Evolutionary conservation across 2,797 vertebrate species (phyloP).

Genomic region (Enteromius anoplus): DNA sequence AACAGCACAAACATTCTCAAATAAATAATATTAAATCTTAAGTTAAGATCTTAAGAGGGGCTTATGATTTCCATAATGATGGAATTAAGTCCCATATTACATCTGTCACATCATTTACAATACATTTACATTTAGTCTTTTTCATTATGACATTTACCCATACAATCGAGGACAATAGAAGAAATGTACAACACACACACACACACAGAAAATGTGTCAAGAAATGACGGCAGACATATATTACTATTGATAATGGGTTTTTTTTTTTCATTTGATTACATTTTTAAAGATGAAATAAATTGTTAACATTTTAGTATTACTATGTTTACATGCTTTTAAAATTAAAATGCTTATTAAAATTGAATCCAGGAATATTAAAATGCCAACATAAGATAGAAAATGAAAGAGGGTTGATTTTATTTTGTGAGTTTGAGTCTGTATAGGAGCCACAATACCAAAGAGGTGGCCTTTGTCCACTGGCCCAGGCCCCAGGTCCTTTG

Average conservation of each 20-base stretch:
- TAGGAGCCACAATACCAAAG: not conserved
- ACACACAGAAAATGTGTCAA: too few species aligned
- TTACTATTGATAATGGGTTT: not conserved
- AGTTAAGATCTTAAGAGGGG: too few species aligned
- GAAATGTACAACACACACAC: too few species aligned
- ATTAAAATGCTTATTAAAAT: not conserved
- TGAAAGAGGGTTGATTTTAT: not conserved
- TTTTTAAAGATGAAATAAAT: not conserved
- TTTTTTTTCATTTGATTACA: not conserved
- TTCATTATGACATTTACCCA: too few species aligned
- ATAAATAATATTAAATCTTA: too few species aligned
- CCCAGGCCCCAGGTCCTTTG: not conserved
- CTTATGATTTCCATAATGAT: too few species aligned
- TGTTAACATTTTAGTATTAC: not conserved
- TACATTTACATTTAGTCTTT: too few species aligned
- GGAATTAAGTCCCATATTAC: too few species aligned
- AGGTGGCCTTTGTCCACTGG: not conserved
- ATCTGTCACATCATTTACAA: too few species aligned
- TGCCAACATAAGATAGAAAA: not conserved
- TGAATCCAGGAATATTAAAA: not conserved
- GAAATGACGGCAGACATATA: not conserved
- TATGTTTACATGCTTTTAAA: not conserved
- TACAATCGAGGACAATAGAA: too few species aligned
- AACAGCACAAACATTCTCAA: too few species aligned
- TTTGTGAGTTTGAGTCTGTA: not conserved